Base-by-base conservation (phyloP, 1,140 invertebrate genomes). In the Anastrepha obliqua region DNA sequence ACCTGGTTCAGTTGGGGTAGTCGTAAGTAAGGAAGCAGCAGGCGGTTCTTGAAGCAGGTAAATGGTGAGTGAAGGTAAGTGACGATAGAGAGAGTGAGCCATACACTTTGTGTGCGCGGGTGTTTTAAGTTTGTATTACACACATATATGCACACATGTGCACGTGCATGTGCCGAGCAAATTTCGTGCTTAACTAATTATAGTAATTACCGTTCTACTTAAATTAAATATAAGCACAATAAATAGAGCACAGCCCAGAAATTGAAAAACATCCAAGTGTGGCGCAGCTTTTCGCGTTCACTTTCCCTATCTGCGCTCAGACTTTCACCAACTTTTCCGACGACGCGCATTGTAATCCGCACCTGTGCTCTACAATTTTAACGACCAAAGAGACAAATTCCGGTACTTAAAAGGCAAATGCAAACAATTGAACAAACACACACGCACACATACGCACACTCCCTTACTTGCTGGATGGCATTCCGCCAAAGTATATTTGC, bases 111-210 rank as follows among this genome's bases (percentile, higher is more conserved):
- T 58, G 55, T 7, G 55, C 55, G 13, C 55, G 13, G 13, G 13
- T 8, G 13, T 29, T 29, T 29, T 29, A 29, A 29, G 29, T 29
- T 29, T 29, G 29, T 29, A 29, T 29, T 29, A 29, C 29, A 29
- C 29, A 29, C 29, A 29, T 29, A 29, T 2, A 20, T 67, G 8
- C 39, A 58, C 13, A 20, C 1, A 1, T 64, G 62, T 64, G n/a
- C n/a, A 8, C n/a, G 29, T 8, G 39, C 7, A 85, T 11, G 44
- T 17, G 44, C 29, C n/a, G 20, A 13, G 55, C 81, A 60, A 29
- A 85, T 85, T 85, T 85, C 11, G 81, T n/a, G 51, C 81, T 85
- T 59, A 85, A 85, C 51, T 85, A 85, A 85, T 85, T 85, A 59
- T 85, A 85, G 81, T 85, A 85, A 85, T 85, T 85, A 59, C 51